Percentiles rank a stretch among this genome's conserved stretches.
These are phyloP conservation scores for Xiphophorus couchianus DNA, from an alignment of 2,113 vertebrate genomes.

Conservation along the genomic window DNA sequence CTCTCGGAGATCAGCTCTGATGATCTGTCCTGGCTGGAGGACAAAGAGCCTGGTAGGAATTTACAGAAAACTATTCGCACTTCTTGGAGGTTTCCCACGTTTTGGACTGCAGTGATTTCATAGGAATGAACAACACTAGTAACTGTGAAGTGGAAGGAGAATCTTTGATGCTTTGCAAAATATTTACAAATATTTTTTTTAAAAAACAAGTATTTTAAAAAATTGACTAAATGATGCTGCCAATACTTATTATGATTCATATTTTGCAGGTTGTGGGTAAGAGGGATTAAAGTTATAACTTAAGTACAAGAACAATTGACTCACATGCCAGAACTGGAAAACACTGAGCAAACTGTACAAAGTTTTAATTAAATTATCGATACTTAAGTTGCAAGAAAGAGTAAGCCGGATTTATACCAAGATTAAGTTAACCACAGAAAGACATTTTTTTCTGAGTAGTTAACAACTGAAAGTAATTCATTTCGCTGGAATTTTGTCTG, in stretches of 20 bases:
- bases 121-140: no score
- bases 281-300: not conserved
- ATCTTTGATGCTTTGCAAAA: no score
- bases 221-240: no score
- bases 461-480: not conserved
- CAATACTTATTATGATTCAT: no score
- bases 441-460: not conserved
- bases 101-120: not conserved
- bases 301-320: not conserved
- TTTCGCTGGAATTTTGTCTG: not conserved
- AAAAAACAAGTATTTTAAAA: no score
- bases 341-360: not conserved
- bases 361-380: no score
- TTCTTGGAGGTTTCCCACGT: not conserved
- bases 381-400: no score
- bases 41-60: slow-evolving; percentile 68
- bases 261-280: no score
- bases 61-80: not conserved
- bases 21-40: slow-evolving; percentile 75
- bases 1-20: slow-evolving; percentile 81
- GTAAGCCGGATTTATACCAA: no score
- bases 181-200: no score
- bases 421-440: not conserved
- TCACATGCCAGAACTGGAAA: not conserved
- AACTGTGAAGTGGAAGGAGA: no score